Conservation (phyloP, 1,140 invertebrate genomes). For the Wiebesia pumilae region DNA sequence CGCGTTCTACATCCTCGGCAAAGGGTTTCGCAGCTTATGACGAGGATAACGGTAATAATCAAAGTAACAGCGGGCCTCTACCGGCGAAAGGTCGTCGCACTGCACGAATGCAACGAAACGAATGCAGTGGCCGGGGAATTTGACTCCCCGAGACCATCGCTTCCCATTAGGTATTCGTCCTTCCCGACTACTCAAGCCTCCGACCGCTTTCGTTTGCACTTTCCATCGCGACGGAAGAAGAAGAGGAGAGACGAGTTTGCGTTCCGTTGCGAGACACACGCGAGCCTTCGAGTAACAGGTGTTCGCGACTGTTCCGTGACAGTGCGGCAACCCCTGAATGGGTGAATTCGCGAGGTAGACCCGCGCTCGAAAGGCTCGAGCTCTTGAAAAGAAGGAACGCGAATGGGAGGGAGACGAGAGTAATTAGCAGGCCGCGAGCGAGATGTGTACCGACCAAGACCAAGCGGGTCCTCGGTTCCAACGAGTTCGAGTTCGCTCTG, state of each 20-base stretch:
- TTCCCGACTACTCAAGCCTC: not conserved
- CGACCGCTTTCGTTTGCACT: not conserved
- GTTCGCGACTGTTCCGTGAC: constrained; percentile 8
- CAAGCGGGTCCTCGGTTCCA: not conserved
- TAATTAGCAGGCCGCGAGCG: not conserved
- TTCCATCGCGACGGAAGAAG: not conserved
- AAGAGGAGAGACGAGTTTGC: not conserved
- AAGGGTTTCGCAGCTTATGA: too few species aligned
- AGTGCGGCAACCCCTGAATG: not conserved
- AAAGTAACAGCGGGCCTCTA: too few species aligned
- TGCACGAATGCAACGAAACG: too few species aligned
- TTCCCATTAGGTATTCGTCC: too few species aligned
- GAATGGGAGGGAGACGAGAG: not conserved
- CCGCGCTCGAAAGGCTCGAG: too few species aligned
- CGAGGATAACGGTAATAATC: too few species aligned
- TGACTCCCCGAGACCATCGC: too few species aligned
- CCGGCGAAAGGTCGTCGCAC: too few species aligned
- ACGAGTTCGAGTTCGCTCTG: not conserved
- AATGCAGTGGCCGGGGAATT: too few species aligned
- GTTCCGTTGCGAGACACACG: not conserved
- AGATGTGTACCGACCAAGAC: not conserved
- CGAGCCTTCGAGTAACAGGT: constrained; percentile 31
- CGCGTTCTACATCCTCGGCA: too few species aligned
- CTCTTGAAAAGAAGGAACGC: not conserved
- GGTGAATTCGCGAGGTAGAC: not conserved